phyloP scores from a whole-genome alignment of 2,888 invertebrate genomes.

The Pseudanteris insignis region DNA sequence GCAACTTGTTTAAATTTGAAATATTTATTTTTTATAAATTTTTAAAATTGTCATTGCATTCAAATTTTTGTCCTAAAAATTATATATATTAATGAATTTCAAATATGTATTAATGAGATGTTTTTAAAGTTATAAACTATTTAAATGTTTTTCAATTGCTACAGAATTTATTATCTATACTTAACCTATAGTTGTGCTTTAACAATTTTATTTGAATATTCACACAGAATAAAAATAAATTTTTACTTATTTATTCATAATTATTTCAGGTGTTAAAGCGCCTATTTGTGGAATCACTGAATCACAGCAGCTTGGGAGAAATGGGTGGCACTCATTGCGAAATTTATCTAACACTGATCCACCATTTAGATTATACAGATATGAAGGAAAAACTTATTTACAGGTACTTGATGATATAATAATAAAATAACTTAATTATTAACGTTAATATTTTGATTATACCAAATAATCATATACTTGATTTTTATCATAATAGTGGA shows the following conservation, averaged over 20 bases:
- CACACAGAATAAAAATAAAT: background rate
- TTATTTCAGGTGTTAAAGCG: slow-evolving; percentile 77
- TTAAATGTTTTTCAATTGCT: too few species aligned
- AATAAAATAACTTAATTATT: too few species aligned
- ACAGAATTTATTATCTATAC: too few species aligned
- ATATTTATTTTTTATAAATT: too few species aligned
- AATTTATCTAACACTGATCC: slow-evolving; percentile 81
- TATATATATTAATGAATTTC: too few species aligned
- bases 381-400: slow-evolving; percentile 80
- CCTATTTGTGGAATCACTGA: slow-evolving; percentile 88
- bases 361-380: slow-evolving; percentile 82
- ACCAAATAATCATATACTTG: background rate
- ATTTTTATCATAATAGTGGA: slow-evolving; percentile 72
- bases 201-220: background rate
- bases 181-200: too few species aligned
- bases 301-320: slow-evolving; percentile 81
- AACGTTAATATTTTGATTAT: too few species aligned
- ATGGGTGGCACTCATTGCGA: slow-evolving; percentile 82
- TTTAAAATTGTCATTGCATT: too few species aligned
- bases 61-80: too few species aligned
- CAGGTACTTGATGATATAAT: slow-evolving; percentile 75
- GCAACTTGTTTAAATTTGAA: too few species aligned
- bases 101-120: too few species aligned
- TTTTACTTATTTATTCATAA: slow-evolving; percentile 3
- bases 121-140: too few species aligned